A percentile compares a stretch with the other conserved stretches of the same genome.
phyloP scores from a whole-genome alignment of 2,888 invertebrate genomes.

The Drosophila falleni region DNA sequence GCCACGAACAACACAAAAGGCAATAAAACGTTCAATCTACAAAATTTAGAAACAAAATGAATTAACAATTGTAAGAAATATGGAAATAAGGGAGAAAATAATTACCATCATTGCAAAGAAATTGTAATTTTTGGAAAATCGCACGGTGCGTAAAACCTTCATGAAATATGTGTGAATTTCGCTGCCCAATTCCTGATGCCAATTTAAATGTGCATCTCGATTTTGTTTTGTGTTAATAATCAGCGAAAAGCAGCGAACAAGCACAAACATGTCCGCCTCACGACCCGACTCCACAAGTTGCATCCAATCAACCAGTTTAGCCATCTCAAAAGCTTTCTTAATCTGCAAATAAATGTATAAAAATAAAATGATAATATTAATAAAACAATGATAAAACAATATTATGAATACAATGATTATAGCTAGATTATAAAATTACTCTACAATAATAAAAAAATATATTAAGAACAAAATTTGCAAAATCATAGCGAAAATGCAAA shows the following conservation, averaged over 20 bases:
- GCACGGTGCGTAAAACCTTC: conserved; percentile 30
- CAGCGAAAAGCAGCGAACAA: conserved; percentile 50
- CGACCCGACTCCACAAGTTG: conserved; percentile 17
- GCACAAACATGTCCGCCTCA: conserved; percentile 41
- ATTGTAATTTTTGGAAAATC: conserved; percentile 2
- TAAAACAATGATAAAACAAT: too few relatives aligned
- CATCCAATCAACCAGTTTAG: conserved; percentile 49
- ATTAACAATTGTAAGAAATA: not conserved
- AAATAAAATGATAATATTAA: too few relatives aligned
- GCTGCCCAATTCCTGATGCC: conserved; percentile 26
- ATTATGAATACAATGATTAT: too few relatives aligned
- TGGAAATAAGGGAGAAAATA: not conserved
- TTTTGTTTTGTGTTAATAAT: conserved; percentile 42
- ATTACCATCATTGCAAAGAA: conserved; percentile 55
- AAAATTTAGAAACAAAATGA: not conserved
- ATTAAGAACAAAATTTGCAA: too few relatives aligned
- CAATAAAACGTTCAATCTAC: conserved; percentile 63
- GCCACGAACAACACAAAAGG: conserved; percentile 56
- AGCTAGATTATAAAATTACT: too few relatives aligned
- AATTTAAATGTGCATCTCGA: conserved; percentile 33
- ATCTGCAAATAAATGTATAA: conserved; percentile 28
- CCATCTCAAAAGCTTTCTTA: conserved; percentile 45
- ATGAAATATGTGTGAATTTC: conserved; percentile 50
- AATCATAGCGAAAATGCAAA: too few relatives aligned
- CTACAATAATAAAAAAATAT: too few relatives aligned